Evolutionary conservation across 1,140 invertebrate genomes (phyloP).

Genomic region (Drepana arcuata): DNA sequence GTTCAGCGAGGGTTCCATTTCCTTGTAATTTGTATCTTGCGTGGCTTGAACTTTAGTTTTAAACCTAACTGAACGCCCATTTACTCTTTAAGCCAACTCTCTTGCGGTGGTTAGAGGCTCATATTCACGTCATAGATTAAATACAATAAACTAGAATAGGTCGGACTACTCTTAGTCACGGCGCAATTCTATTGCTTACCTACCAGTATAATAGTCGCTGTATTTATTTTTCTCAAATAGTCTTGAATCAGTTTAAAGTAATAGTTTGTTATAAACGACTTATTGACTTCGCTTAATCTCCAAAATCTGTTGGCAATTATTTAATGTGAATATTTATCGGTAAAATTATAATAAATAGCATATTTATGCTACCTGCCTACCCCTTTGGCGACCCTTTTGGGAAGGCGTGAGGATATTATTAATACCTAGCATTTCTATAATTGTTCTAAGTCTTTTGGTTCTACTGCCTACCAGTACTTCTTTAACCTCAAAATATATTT

Average conservation of each 20-base stretch:
- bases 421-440: too few relatives aligned
- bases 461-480: too few relatives aligned
- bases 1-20: conserved; percentile 50
- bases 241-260: background rate
- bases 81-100: conserved; percentile 35
- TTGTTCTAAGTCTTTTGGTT: too few relatives aligned
- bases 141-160: background rate
- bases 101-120: conserved; percentile 21
- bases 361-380: background rate
- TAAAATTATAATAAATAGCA: too few relatives aligned
- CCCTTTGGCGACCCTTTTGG: too few relatives aligned
- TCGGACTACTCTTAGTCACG: background rate
- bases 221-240: background rate
- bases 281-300: background rate
- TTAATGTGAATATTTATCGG: too few relatives aligned
- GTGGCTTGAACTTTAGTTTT: conserved; percentile 44
- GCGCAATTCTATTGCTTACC: background rate
- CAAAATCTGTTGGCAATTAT: background rate
- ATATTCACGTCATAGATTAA: conserved; percentile 35
- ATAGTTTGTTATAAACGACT: background rate
- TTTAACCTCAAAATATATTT: too few relatives aligned
- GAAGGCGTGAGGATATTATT: too few relatives aligned
- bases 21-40: conserved; percentile 55
- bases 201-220: background rate
- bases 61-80: conserved; percentile 46